Evolutionary conservation across 2,888 invertebrate species (phyloP), one percentile per base, ranked within the genome.

Genomic region (Scaptomyza tumidula): DNA sequence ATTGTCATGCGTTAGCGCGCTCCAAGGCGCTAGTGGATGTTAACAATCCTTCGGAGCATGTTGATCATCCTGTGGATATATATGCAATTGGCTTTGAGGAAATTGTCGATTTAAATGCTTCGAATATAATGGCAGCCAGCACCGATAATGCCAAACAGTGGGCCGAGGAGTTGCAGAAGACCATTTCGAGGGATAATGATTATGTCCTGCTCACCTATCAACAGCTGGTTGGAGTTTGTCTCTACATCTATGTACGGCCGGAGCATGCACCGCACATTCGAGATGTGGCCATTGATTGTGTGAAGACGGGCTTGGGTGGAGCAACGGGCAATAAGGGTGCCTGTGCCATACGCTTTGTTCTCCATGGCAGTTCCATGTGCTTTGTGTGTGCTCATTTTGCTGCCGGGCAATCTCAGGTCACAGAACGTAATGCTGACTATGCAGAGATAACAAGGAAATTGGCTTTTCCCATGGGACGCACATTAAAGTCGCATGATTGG

Each of bases 361-460:
- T 98, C 54, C 96, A 98, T 91, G 97, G 97, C 50, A 97, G 98
- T 1, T 98, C 99, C 0, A 93, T 99, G 80, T 99, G 98, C 91
- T 99, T 99, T 93, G 97, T 99, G 6, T 99, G 99, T 92, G 98
- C 99, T 35, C 99, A 99, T 93, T 98, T 99, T 93, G 99, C 99
- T 66, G 99, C 99, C 53, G 99, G 99, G 0, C 99, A 99, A 91
- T 97, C 97, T 1, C 98, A 99, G 93, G 89, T 90, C 49, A 80
- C 88, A 11, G 99, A 99, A 90, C 94, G 99, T 62, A 99, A 99
- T 93, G 97, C 97, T 7, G 99, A 99, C 93, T 99, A 97, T 91
- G 95, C 96, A 27, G 99, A 99, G 93, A 99, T 99, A 64, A 97
- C 97, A 0, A 94, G 97, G 81, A 98, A 98, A 93, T 94, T 97